Base-by-base conservation (phyloP, 2,797 vertebrate species). In the Phrynocephalus forsythii region DNA sequence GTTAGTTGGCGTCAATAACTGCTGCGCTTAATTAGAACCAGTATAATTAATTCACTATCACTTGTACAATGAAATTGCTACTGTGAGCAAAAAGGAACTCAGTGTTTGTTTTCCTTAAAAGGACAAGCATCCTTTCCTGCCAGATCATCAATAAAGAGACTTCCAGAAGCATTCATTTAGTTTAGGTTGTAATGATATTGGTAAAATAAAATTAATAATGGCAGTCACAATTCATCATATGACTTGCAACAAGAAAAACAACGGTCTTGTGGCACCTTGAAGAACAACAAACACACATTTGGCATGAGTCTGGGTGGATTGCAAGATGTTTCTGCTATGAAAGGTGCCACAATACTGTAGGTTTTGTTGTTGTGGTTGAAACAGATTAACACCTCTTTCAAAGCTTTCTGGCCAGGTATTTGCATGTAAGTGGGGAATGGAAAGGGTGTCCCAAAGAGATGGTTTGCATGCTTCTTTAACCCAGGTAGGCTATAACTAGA, bases 1-100 rank as follows among this genome's bases (percentile, higher is more conserved):
- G 28, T 67, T 69, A 75, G 56, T 63, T 82, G 67, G 20, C 38
- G 1, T 5, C 60, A 26, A 5, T 75, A 33, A 67, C 38, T 76
- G 86, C 26, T 73, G 75, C 13, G 68, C 68, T 87, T 81, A 67
- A 82, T 30, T 87, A 30, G 69, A 38, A 50, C 3, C 66, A 63
- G 67, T 6, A 30, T 68, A 76, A 67, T 82, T 50, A 67, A 73
- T 28, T 81, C 18, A 48, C 20, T 28, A 30, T 63, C 20, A 6
- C n/a, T 52, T 67, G 5, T 75, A 33, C 5, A 67, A 22, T 50
- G 22, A 75, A 82, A 33, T 66, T 24, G 76, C 44, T 30, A 63
- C 22, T 67, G 56, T 67, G 68, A 68, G 69, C 16, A 68, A 5
- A 5, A 24, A 66, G n/a, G 3, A 67, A 6, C 13, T 26, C 10